These are phyloP conservation scores for Brenthis hecate DNA, from an alignment of 2,888 invertebrate genomes.

Conservation along the genomic window DNA sequence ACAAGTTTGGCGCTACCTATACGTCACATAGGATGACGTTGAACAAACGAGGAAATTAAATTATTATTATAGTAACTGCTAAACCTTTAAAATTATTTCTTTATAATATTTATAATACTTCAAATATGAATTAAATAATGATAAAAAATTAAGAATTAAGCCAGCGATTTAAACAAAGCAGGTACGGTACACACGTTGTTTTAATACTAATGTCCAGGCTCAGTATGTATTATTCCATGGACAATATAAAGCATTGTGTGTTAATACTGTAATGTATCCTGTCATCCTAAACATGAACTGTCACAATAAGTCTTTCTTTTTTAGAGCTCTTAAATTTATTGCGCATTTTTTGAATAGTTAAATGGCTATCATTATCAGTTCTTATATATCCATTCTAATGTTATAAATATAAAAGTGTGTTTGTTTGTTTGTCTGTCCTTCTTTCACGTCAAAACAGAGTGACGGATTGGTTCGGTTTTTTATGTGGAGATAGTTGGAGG, in stretches of 20 bases:
- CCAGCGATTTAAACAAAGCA: background rate
- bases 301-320: constrained; percentile 30
- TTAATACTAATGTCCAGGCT: constrained; percentile 40
- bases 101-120: too few relatives aligned
- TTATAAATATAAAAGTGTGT: too few relatives aligned
- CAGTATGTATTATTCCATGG: constrained; percentile 43
- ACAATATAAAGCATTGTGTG: constrained; percentile 46
- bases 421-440: too few relatives aligned
- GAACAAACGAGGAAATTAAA: too few relatives aligned
- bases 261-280: constrained; percentile 41
- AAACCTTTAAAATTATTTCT: too few relatives aligned
- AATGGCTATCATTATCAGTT: background rate
- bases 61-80: too few relatives aligned
- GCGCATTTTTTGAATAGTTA: background rate
- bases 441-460: too few relatives aligned
- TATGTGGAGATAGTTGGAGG: too few relatives aligned
- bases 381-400: background rate
- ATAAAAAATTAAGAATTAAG: background rate
- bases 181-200: constrained; percentile 22
- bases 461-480: too few relatives aligned
- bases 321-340: background rate
- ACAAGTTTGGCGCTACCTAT: too few relatives aligned
- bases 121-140: background rate
- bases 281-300: constrained; percentile 24
- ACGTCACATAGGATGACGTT: too few relatives aligned